Evolutionary conservation across 2,888 invertebrate genomes (phyloP).

Genomic region (Endotricha flammealis): DNA sequence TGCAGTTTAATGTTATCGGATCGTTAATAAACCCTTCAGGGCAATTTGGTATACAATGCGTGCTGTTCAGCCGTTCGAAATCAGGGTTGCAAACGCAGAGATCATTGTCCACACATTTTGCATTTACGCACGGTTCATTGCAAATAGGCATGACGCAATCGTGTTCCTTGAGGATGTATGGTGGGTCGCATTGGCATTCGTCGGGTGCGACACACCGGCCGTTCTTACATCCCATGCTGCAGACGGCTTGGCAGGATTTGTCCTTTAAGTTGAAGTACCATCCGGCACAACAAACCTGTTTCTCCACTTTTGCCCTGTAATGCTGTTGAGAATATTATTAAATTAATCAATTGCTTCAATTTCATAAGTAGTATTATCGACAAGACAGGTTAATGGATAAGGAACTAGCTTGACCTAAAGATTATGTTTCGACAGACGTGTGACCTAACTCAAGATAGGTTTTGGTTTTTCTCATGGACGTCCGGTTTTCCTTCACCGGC

Average conservation of each 20-base stretch:
- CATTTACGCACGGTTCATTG: conserved; percentile 43
- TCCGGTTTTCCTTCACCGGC: too few relatives aligned
- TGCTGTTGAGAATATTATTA: conserved; percentile 3
- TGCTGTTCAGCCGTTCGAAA: conserved; percentile 11
- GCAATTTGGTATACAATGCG: conserved; percentile 16
- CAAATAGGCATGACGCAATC: conserved; percentile 22
- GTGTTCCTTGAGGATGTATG: conserved; percentile 14
- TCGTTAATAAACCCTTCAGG: conserved; percentile 3
- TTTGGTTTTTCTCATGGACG: too few relatives aligned
- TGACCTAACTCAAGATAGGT: too few relatives aligned
- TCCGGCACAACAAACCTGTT: conserved; percentile 21
- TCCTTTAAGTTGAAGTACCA: conserved; percentile 14
- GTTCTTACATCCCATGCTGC: conserved; percentile 19
- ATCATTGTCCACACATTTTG: conserved; percentile 17
- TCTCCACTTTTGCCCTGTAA: conserved; percentile 1
- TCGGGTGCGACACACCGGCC: conserved; percentile 28
- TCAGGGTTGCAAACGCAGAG: conserved; percentile 11
- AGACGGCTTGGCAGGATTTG: conserved; percentile 3
- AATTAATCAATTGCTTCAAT: too few relatives aligned
- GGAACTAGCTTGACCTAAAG: too few relatives aligned
- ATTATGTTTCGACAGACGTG: too few relatives aligned
- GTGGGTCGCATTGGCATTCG: conserved; percentile 27
- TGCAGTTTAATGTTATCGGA: conserved; percentile 3
- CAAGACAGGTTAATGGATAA: too few relatives aligned
- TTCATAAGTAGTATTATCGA: too few relatives aligned